Percentiles rank a stretch among this genome's conserved stretches.
phyloP scores from a whole-genome alignment of 2,888 invertebrate species.

The Cheilosia grossa region DNA sequence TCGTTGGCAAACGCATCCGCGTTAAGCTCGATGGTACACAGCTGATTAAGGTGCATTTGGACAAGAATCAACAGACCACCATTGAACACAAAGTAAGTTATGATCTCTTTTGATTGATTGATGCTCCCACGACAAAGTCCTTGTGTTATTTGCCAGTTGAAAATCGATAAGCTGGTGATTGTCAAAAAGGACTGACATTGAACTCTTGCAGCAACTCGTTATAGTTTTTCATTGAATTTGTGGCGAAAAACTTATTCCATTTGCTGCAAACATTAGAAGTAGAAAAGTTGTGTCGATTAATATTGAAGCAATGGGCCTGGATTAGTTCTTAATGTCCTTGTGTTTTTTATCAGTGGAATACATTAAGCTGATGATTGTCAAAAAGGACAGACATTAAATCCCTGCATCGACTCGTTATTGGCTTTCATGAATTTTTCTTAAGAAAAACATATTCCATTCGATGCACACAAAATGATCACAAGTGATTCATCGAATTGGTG shows the following conservation, averaged over 20 bases:
- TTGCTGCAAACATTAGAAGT: conserved; percentile 78
- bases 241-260: conserved; percentile 79
- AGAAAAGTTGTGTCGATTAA: background rate
- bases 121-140: conserved; percentile 75
- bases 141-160: conserved; percentile 81
- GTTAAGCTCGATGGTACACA: conserved; percentile 98
- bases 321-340: conserved; percentile 77
- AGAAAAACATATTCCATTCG: conserved; percentile 72
- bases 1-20: conserved; percentile 98
- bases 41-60: conserved; percentile 98
- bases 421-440: conserved; percentile 47
- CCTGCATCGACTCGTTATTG: conserved; percentile 75
- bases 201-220: conserved; percentile 79
- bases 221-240: conserved; percentile 77
- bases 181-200: conserved; percentile 81
- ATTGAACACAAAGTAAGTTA: conserved; percentile 97
- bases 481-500: background rate
- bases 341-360: conserved; percentile 80
- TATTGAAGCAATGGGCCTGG: background rate
- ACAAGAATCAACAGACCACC: conserved; percentile 99
- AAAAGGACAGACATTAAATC: conserved; percentile 80
- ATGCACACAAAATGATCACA: conserved; percentile 19
- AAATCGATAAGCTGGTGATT: conserved; percentile 78
- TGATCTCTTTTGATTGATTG: background rate
- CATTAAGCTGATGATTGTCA: conserved; percentile 79